Base-by-base conservation (phyloP, 1,140 invertebrate species). In the Druon quercuslanigerum region DNA sequence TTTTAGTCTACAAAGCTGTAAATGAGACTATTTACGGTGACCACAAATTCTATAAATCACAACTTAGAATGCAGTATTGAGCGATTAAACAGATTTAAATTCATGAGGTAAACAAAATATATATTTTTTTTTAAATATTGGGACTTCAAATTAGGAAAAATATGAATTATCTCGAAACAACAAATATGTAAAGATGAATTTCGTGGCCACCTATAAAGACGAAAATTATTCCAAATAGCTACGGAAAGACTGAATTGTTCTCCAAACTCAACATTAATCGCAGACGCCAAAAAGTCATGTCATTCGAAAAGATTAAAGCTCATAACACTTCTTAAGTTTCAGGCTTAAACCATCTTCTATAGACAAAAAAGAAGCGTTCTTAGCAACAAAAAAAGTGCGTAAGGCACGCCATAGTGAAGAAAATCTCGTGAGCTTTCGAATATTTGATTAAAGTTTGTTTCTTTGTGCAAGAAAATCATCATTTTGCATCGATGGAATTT, bases 301-400 rank as follows among this genome's bases (percentile, higher is more conserved):
- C 72, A 51, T 57, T 51, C 51, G 66, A 74, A 50, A 71, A 40
- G 78, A 81, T 78, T 74, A 82, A 77, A 81, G 84, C 81, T 78
- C 79, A 85, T 81, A 84, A 82, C 81, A 83, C 80, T 80, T 75
- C 73, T 82, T 82, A 51, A 81, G 75, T 83, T 76, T 46, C 40
- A 11, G 40, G 9, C 40, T 46, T 46, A 46, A 46, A 46, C 40
- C 46, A n/a, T n/a, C 16, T 20, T 13, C 12, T 57, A 66, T 16
- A 66, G 20, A 57, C 19, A 66, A 66, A 66, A 66, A 66, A 66
- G 60, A 66, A 66, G 60, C 40, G 40, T 66, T 66, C 57, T 40
- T n/a, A 66, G 25, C 60, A 66, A 66, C 25, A 66, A 12, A 56
- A 7, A 13, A 66, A 40, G n/a, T 66, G 20, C 13, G 14, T 16